Conservation (phyloP, 2,797 vertebrate genomes). For the Mormyrops attenuatus region DNA sequence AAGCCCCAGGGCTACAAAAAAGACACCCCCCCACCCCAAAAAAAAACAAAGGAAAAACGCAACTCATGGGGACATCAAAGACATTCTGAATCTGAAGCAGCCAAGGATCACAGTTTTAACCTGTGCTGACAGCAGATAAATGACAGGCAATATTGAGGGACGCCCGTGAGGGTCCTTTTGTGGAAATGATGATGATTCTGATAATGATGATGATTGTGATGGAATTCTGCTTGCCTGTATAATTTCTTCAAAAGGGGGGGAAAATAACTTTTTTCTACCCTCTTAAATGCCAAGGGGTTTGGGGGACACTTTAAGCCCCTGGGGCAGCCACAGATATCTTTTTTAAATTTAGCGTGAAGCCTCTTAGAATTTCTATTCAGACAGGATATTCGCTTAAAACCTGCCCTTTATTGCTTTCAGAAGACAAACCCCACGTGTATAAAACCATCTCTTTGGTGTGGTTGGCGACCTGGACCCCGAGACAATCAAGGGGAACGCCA, state of each 20-base stretch:
- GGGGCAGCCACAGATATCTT: slow-evolving; percentile 87
- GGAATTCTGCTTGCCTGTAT: slow-evolving; percentile 78
- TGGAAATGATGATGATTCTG: slow-evolving; percentile 64
- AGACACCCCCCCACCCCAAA: slow-evolving; percentile 9
- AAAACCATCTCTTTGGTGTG: slow-evolving; percentile 50
- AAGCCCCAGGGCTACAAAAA: slow-evolving; percentile 79
- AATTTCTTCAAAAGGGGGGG: slow-evolving; percentile 79
- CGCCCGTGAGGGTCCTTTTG: slow-evolving; percentile 75
- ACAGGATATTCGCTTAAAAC: slow-evolving; percentile 80
- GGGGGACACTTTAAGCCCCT: slow-evolving; percentile 89
- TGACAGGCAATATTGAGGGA: slow-evolving; percentile 83
- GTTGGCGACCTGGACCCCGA: slow-evolving; percentile 34
- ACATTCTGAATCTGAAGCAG: slow-evolving; percentile 94
- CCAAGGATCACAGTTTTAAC: slow-evolving; percentile 98
- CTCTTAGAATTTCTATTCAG: slow-evolving; percentile 90
- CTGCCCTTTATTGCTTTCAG: slow-evolving; percentile 65
- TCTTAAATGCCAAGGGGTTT: slow-evolving; percentile 80
- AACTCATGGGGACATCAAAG: slow-evolving; percentile 86
- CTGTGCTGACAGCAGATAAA: slow-evolving; percentile 90
- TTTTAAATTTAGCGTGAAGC: slow-evolving; percentile 76
- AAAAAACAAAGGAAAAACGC: slow-evolving; percentile 63
- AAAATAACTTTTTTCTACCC: slow-evolving; percentile 49
- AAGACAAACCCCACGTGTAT: slow-evolving; percentile 53
- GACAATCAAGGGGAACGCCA: slow-evolving; percentile 30
- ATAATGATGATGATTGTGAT: slow-evolving; percentile 71